Conservation (phyloP, 2,113 vertebrate genomes). For the Bombycilla garrulus region DNA sequence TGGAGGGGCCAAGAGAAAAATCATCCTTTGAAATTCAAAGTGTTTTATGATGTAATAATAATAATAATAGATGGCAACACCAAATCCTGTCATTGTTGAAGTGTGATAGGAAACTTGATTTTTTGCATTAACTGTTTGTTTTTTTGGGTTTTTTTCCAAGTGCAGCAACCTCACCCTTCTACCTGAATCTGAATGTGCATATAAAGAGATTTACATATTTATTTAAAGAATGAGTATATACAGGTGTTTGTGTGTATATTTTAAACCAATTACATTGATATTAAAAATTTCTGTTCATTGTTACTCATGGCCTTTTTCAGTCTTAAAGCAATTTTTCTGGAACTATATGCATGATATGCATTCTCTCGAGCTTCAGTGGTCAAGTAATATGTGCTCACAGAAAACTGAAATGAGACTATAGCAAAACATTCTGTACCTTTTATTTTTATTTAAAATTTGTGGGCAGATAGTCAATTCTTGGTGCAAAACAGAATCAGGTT, state of each 20-base stretch:
- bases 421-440: background rate
- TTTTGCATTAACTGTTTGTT: background rate
- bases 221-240: background rate
- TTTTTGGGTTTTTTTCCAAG: background rate
- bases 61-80: background rate
- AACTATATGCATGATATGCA: background rate
- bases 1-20: background rate
- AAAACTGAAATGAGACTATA: background rate
- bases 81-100: background rate
- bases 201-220: background rate
- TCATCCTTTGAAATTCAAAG: background rate
- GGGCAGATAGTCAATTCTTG: background rate
- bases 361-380: background rate
- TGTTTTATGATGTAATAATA: background rate
- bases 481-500: background rate
- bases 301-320: background rate
- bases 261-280: background rate
- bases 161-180: background rate
- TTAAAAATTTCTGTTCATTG: background rate
- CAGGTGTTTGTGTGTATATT: background rate
- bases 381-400: background rate
- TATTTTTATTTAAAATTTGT: constrained; percentile 9
- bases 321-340: background rate
- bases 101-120: background rate
- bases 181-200: background rate